phyloP scores from a whole-genome alignment of 2,888 invertebrate genomes.

The Carpatolechia fugitivella region DNA sequence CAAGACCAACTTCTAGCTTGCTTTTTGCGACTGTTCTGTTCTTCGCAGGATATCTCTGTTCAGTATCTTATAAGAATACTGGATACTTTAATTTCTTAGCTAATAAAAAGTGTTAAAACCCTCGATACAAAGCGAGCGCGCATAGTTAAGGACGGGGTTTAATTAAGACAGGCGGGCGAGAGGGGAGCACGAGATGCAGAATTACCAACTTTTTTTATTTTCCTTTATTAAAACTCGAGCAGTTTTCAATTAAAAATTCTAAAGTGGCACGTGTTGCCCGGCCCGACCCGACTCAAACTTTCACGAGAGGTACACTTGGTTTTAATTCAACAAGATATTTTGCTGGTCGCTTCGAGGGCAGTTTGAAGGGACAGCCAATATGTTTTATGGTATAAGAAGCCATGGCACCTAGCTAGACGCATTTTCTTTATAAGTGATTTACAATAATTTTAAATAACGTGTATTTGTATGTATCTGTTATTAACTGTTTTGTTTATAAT shows the following conservation, averaged over 20 bases:
- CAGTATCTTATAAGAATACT: neutral
- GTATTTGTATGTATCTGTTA: too few relatives aligned
- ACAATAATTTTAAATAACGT: too few relatives aligned
- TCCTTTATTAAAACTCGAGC: conserved; percentile 59
- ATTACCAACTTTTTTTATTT: conserved; percentile 37
- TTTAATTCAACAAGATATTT: too few relatives aligned
- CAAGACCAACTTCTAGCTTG: neutral
- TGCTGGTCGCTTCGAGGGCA: too few relatives aligned
- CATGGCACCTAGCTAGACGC: too few relatives aligned
- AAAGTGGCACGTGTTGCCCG: conserved; percentile 28
- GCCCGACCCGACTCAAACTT: conserved; percentile 3
- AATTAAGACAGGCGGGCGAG: conserved; percentile 25
- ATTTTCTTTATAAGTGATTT: too few relatives aligned
- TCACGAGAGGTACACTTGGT: too few relatives aligned
- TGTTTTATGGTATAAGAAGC: too few relatives aligned
- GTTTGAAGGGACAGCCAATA: too few relatives aligned
- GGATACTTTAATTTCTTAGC: neutral
- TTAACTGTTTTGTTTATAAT: too few relatives aligned
- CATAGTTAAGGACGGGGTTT: conserved; percentile 33
- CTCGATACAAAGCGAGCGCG: conserved; percentile 36
- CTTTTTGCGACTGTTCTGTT: neutral
- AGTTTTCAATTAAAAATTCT: conserved; percentile 58
- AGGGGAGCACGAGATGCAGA: conserved; percentile 18
- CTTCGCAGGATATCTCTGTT: neutral
- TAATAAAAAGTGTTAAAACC: neutral